Conservation (phyloP, 2,797 vertebrate species). For the Artibeus lituratus region DNA sequence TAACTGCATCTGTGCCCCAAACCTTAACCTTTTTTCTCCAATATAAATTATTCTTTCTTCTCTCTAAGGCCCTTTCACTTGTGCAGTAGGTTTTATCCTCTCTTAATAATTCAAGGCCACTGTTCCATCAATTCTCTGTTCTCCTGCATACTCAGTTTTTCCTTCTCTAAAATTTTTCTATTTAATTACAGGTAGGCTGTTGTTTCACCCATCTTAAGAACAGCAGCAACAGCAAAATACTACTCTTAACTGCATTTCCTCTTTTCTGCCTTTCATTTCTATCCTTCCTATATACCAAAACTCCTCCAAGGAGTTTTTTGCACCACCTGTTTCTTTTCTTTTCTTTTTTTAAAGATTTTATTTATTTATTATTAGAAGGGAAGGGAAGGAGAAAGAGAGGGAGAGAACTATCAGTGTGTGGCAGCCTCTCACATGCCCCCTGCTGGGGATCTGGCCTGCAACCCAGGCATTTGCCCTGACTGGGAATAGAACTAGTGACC, state of each 20-base stretch:
- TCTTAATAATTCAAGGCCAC: not conserved
- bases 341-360: too few relatives aligned
- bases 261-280: not conserved
- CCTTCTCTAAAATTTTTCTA: not conserved
- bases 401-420: too few relatives aligned
- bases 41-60: not conserved
- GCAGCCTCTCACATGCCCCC: too few relatives aligned
- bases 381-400: too few relatives aligned
- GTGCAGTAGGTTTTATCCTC: not conserved
- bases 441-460: too few relatives aligned
- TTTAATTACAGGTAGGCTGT: not conserved
- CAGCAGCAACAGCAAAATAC: not conserved
- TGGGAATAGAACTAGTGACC: too few relatives aligned
- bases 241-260: not conserved
- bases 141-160: not conserved
- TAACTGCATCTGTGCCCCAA: not conserved
- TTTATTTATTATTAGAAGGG: too few relatives aligned
- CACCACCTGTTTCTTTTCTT: not conserved
- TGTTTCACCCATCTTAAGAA: constrained; percentile 12
- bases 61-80: not conserved
- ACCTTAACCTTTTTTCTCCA: not conserved
- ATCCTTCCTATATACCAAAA: not conserved
- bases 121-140: not conserved
- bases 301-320: not conserved
- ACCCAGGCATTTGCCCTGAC: too few relatives aligned